Percentiles rank a stretch among this genome's conserved stretches.
These are phyloP conservation scores for Trichonephila clavata DNA, from an alignment of 1,140 invertebrate genomes.

Conservation along the genomic window DNA sequence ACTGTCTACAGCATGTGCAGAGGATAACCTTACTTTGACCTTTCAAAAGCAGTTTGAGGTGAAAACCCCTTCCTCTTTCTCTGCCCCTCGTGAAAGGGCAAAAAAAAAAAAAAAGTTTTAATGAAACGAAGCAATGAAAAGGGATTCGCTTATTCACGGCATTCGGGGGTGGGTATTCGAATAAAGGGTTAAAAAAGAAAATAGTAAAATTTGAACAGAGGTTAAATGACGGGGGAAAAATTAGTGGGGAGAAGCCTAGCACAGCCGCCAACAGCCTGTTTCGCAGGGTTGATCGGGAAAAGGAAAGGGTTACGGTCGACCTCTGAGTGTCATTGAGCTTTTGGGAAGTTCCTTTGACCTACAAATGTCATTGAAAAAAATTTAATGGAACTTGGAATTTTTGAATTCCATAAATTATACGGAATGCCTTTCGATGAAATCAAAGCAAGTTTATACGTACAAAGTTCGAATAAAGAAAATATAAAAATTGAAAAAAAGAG, in stretches of 20 bases:
- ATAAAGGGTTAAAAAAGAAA: conserved; percentile 61
- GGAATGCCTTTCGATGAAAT: no score
- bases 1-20: conserved; percentile 8
- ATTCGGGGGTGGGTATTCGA: conserved; percentile 44
- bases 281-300: conserved; percentile 25
- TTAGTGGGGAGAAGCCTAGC: neutral
- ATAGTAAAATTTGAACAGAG: conserved; percentile 40
- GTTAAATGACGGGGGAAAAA: neutral
- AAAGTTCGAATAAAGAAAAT: no score
- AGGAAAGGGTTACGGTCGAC: conserved; percentile 69
- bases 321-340: conserved; percentile 67
- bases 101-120: neutral
- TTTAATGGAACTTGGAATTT: neutral
- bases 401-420: no score
- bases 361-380: conserved; percentile 63
- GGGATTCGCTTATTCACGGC: conserved; percentile 11
- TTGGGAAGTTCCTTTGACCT: conserved; percentile 38
- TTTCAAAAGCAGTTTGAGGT: conserved; percentile 27
- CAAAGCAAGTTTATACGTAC: no score
- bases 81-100: neutral
- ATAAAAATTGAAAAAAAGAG: no score
- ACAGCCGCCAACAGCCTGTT: neutral
- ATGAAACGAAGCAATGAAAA: conserved; percentile 9
- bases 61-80: conserved; percentile 30
- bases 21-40: conserved; percentile 20